Base-by-base conservation (phyloP, 2,888 invertebrate species). In the Ophion obscuratus region DNA sequence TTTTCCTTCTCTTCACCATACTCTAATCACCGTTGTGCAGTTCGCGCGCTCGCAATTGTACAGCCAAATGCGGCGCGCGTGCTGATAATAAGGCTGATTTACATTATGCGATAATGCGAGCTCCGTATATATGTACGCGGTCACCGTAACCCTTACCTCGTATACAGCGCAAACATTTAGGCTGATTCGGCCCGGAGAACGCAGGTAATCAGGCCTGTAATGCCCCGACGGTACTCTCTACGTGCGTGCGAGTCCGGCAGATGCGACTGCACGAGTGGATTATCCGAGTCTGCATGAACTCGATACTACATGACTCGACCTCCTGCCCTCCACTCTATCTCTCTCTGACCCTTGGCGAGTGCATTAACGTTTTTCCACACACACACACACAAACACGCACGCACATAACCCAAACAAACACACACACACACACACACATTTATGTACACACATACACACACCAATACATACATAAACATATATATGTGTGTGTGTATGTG, bases 121-220 rank as follows among this genome's bases (percentile, higher is more conserved):
- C 4, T 53, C 53, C 53, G 53, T 53, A 53, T 53, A 53, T 53
- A 53, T 53, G 53, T 17, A 53, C 53, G 57, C 67, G 27, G 64
- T 71, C 77, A 47, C 53, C 61, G 59, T 62, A 61, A 36, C 47
- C 53, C 67, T 67, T 75, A 70, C 31, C 36, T 75, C 68, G 14
- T 53, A 53, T 53, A 53, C 11, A 53, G 53, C 17, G 53, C 71
- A 64, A 64, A 83, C 70, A 79, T 86, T 83, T 75, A 71, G 78
- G 57, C 59, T 86, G 81, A 78, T 83, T 36, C 68, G 27, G 36
- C 14, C 17, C 53, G 53, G 53, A 68, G 78, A 81, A 78, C 70
- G 86, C 78, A 62, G 62, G 84, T 86, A 86, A 86, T 86, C 83
- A 85, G 78, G 84, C 86, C 78, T 86, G 86, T 86, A 86, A 85